A percentile compares a stretch with the other conserved stretches of the same genome.
Conservation (phyloP, 2,888 invertebrate genomes). For the Ichneumoninae sp. region DNA sequence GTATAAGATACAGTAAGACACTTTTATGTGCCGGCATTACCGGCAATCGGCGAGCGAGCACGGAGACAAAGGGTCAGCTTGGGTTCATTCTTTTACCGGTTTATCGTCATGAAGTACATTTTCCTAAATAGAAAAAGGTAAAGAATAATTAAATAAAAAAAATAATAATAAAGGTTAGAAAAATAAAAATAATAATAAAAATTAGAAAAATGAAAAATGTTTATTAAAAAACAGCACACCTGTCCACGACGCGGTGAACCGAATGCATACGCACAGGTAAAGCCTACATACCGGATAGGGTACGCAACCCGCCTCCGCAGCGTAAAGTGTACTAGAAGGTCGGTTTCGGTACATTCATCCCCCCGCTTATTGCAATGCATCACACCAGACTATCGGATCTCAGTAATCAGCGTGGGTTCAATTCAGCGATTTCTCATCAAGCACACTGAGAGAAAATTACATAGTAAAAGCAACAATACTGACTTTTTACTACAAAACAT, state of each 20-base stretch:
- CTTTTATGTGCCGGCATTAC: not conserved
- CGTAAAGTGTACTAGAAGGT: not conserved
- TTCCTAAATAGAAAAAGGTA: not conserved
- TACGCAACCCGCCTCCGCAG: not conserved
- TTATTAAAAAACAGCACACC: no score
- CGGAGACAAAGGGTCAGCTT: not conserved
- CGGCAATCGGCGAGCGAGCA: not conserved
- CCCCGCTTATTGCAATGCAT: not conserved
- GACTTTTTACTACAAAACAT: no score
- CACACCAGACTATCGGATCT: slow-evolving; percentile 3
- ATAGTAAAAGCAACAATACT: no score
- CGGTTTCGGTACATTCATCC: slow-evolving; percentile 1
- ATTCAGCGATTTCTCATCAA: no score
- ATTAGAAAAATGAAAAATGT: no score
- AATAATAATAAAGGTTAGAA: no score
- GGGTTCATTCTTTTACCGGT: not conserved
- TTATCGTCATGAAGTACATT: not conserved
- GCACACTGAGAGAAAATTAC: no score
- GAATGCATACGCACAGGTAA: no score
- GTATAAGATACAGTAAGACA: not conserved
- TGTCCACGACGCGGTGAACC: no score
- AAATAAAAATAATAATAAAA: no score
- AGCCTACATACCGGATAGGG: no score
- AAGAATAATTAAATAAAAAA: no score
- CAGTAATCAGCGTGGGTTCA: not conserved